Conservation (phyloP, 30 jellyfish, hydroid and myxozoan species). For the Catostylus mosaicus region DNA sequence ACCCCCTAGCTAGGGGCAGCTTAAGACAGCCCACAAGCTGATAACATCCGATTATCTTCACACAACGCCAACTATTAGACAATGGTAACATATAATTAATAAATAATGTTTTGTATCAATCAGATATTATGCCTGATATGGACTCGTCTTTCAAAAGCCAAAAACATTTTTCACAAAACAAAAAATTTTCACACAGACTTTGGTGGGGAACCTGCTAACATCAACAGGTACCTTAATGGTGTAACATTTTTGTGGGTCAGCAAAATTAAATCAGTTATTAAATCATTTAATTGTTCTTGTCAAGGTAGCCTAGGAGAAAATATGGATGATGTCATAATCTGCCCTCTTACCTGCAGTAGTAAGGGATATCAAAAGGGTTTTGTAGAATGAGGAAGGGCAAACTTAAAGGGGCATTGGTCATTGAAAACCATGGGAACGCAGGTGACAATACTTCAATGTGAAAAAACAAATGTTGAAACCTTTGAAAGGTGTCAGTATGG, state of each 20-base stretch:
- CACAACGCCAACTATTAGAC: neutral
- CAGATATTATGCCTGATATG: neutral
- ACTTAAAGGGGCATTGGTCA: too few relatives aligned
- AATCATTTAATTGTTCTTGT: neutral
- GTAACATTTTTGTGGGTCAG: constrained; percentile 1
- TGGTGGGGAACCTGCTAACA: constrained; percentile 9
- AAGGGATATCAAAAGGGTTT: too few relatives aligned
- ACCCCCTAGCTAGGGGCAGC: too few relatives aligned
- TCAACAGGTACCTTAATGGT: constrained; percentile 14
- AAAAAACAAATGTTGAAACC: too few relatives aligned
- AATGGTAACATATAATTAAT: neutral
- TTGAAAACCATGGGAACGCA: too few relatives aligned
- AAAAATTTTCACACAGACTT: neutral
- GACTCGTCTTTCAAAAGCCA: neutral
- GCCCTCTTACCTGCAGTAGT: too few relatives aligned
- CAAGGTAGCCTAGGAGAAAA: neutral
- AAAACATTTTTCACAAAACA: neutral
- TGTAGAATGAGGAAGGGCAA: too few relatives aligned
- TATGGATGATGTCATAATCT: neutral
- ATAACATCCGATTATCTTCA: too few relatives aligned
- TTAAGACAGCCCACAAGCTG: too few relatives aligned
- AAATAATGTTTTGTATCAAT: neutral
- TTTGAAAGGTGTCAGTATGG: too few relatives aligned
- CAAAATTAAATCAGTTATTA: neutral
- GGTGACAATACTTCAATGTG: too few relatives aligned